Conservation (phyloP, 2,113 vertebrate species). For the Nothoprocta pentlandii region DNA sequence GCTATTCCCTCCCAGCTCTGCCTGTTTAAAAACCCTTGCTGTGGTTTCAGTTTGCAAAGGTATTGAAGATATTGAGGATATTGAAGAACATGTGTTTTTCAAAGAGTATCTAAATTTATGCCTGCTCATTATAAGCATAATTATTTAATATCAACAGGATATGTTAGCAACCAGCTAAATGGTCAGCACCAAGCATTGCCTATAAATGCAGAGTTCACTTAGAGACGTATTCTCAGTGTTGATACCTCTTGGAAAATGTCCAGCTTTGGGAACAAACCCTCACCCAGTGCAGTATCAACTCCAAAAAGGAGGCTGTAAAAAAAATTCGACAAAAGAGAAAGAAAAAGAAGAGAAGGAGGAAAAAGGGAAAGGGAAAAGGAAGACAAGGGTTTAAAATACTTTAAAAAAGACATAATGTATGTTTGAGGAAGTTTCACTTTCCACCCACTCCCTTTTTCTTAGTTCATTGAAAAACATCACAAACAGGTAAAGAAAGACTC, state of each 20-base stretch:
- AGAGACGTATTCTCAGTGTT: background rate
- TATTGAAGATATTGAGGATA: background rate
- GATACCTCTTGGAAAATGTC: background rate
- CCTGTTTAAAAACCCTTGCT: background rate
- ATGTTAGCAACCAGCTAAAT: background rate
- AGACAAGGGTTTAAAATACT: background rate
- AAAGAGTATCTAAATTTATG: background rate
- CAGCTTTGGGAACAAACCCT: background rate
- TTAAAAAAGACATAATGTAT: background rate
- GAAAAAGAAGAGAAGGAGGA: too few relatives aligned
- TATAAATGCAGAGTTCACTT: background rate
- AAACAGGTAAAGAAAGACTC: background rate
- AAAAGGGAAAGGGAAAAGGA: too few relatives aligned
- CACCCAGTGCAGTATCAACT: background rate
- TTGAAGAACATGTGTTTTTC: background rate
- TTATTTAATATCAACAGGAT: background rate
- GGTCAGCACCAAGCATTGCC: background rate
- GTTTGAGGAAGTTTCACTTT: background rate
- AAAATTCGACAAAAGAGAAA: too few relatives aligned
- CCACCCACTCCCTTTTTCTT: background rate
- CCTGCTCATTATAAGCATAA: background rate
- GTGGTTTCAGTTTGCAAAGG: background rate
- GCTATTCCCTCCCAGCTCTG: background rate
- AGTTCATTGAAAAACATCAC: background rate
- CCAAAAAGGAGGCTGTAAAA: background rate